phyloP scores from a whole-genome alignment of 2,888 invertebrate species.

The Ditula angustiorana region DNA sequence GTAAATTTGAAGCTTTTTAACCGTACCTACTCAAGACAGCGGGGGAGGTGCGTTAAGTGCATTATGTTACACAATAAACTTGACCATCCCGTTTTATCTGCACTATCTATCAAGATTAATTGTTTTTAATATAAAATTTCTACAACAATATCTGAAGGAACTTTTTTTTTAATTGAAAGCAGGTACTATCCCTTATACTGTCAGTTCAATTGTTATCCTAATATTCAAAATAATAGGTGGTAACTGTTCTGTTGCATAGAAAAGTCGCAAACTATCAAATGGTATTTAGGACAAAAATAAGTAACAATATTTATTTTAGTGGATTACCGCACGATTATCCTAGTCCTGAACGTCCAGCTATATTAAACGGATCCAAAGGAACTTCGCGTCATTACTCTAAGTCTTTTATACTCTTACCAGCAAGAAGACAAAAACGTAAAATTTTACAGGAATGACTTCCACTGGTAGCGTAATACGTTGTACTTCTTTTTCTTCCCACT shows the following conservation, averaged over 20 bases:
- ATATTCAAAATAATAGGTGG: conserved; percentile 39
- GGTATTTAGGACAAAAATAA: conserved; percentile 3
- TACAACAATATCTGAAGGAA: conserved; percentile 72
- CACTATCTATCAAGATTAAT: background rate
- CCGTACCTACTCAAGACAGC: conserved; percentile 4
- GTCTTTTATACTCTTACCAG: no score
- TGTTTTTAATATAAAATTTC: conserved; percentile 57
- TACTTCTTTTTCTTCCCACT: no score
- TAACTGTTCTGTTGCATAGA: conserved; percentile 26
- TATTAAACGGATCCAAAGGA: conserved; percentile 9
- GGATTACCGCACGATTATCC: conserved; percentile 9
- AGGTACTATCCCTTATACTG: conserved; percentile 46
- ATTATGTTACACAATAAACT: background rate
- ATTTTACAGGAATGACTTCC: no score
- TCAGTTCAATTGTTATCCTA: conserved; percentile 24
- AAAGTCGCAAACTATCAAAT: conserved; percentile 16
- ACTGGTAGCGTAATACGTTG: no score
- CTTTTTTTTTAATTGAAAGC: conserved; percentile 54
- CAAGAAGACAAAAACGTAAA: no score
- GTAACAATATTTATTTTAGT: conserved; percentile 4
- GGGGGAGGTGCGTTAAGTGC: background rate
- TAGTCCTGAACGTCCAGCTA: conserved; percentile 11
- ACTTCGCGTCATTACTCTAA: background rate
- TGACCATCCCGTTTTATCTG: conserved; percentile 5
- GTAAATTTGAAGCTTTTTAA: background rate